phyloP scores from a whole-genome alignment of 2,113 vertebrate genomes.

The Tragelaphus buxtoni region DNA sequence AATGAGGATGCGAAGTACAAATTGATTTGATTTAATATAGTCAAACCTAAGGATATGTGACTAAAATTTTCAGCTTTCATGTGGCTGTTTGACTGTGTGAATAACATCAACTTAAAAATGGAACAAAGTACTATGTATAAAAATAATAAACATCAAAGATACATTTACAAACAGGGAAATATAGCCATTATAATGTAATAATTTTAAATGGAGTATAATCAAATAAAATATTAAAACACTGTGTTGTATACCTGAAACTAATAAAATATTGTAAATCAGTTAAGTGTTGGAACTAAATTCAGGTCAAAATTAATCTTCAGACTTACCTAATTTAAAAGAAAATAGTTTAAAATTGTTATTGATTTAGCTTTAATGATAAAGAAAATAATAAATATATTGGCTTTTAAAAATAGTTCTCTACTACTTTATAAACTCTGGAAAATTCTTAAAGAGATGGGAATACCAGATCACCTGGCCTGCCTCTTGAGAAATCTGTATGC shows the following conservation, averaged over 20 bases:
- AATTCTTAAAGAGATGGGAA: not conserved
- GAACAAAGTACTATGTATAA: not conserved
- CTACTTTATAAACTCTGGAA: not conserved
- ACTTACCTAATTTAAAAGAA: not conserved
- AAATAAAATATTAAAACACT: not conserved
- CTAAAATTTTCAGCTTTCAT: slow-evolving; percentile 44
- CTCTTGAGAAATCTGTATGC: not conserved
- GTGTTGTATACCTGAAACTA: not conserved
- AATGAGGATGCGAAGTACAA: slow-evolving; percentile 48
- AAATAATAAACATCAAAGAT: not conserved
- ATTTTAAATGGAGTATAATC: not conserved
- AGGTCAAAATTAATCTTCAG: not conserved
- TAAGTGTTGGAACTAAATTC: not conserved
- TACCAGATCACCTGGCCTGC: not conserved
- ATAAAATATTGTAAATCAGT: not conserved
- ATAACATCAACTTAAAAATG: slow-evolving; percentile 11
- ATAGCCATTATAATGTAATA: not conserved
- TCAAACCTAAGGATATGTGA: slow-evolving; percentile 56
- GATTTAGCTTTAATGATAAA: not conserved
- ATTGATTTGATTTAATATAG: slow-evolving; percentile 40
- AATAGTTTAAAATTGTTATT: not conserved
- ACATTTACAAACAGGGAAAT: not conserved
- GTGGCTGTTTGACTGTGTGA: slow-evolving; percentile 22
- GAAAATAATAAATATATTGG: not conserved
- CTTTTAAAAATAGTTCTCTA: not conserved